Evolutionary conservation across 2,888 invertebrate genomes (phyloP).

Genomic region (Anthophora plumipes): DNA sequence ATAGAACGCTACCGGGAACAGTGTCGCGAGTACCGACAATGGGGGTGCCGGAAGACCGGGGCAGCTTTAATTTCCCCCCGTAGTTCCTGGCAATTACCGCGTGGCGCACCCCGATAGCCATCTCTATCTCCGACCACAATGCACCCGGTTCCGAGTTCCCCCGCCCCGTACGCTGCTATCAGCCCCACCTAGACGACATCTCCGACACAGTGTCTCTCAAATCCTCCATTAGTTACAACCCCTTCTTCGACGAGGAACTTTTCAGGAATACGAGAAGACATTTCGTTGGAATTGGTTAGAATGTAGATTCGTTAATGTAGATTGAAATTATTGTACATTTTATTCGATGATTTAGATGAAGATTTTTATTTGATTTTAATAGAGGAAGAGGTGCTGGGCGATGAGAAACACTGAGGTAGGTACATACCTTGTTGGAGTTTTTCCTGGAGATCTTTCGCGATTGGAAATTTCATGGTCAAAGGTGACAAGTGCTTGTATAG

Average conservation of each 20-base stretch:
- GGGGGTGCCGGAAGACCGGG: slow-evolving; percentile 81
- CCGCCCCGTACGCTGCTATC: slow-evolving; percentile 34
- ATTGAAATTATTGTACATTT: no score
- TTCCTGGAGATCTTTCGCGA: slow-evolving; percentile 1
- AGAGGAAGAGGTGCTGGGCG: fast-evolving
- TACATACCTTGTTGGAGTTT: slow-evolving; percentile 3
- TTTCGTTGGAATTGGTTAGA: neutral
- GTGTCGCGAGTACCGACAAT: slow-evolving; percentile 77
- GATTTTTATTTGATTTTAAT: neutral
- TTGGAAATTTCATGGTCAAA: slow-evolving; percentile 24
- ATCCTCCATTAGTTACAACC: slow-evolving; percentile 22
- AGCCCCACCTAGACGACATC: slow-evolving; percentile 57
- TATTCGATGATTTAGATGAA: neutral
- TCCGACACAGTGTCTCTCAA: slow-evolving; percentile 59
- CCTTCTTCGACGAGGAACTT: neutral
- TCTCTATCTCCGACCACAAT: slow-evolving; percentile 82
- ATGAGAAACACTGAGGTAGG: slow-evolving; percentile 18
- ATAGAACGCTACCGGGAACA: slow-evolving; percentile 79
- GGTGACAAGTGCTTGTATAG: neutral
- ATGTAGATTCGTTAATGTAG: neutral
- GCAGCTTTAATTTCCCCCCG: slow-evolving; percentile 84
- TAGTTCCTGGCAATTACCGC: slow-evolving; percentile 83
- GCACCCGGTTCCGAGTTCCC: slow-evolving; percentile 68
- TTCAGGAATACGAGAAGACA: neutral
- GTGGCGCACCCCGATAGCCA: slow-evolving; percentile 81